Conservation (phyloP, 2,113 vertebrate species). For the Ciconia boyciana region DNA sequence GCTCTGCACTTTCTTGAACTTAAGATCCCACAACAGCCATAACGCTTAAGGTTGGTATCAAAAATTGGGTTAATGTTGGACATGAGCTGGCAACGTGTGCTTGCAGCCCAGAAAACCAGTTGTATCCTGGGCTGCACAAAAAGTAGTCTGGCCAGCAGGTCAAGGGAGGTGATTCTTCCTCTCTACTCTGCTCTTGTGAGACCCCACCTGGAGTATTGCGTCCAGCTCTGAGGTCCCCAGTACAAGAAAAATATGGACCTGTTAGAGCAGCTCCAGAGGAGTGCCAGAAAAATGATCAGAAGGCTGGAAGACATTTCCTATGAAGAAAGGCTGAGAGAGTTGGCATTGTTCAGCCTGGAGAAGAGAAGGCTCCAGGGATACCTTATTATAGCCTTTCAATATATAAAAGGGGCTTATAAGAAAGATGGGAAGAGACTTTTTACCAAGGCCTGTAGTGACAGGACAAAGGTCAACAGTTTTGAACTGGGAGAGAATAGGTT, state of each 20-base stretch:
- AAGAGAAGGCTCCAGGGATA: neutral
- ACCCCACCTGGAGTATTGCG: too few species aligned
- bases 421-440: neutral
- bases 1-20: neutral
- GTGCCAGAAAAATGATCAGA: neutral
- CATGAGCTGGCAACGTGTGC: neutral
- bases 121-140: neutral
- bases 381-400: neutral
- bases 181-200: neutral
- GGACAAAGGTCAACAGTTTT: neutral
- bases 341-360: neutral
- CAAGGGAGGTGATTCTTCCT: neutral
- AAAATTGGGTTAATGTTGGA: neutral
- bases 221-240: neutral
- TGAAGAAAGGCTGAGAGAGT: neutral
- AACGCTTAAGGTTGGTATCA: neutral
- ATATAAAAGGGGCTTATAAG: neutral
- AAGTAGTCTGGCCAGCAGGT: neutral
- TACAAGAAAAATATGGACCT: neutral
- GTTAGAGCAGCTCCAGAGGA: neutral
- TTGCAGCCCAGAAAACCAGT: neutral
- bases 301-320: neutral
- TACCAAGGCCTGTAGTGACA: neutral
- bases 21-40: neutral
- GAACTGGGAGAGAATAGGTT: neutral